Conservation (phyloP, 2,888 invertebrate species). For the Troglohyphantes excavatus region DNA sequence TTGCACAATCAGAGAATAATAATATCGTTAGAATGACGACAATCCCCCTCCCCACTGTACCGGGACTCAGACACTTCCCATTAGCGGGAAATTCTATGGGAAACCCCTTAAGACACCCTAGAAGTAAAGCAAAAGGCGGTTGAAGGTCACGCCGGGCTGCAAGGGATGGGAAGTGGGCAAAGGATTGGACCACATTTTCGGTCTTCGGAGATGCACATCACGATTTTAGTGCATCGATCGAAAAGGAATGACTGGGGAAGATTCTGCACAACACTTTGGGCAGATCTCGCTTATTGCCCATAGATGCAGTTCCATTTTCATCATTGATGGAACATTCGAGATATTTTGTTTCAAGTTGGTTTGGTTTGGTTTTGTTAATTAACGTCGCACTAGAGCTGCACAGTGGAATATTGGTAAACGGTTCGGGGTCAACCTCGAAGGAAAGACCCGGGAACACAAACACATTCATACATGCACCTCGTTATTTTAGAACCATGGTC, state of each 20-base stretch:
- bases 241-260: conserved; percentile 15
- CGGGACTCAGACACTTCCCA: conserved; percentile 5
- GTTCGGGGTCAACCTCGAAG: too few species aligned
- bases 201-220: conserved; percentile 23
- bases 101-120: neutral
- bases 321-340: neutral
- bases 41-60: neutral
- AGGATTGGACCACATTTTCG: conserved; percentile 47
- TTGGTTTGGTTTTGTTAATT: too few species aligned
- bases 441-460: too few species aligned
- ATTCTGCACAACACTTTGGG: conserved; percentile 47
- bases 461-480: too few species aligned
- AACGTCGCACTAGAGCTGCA: too few species aligned
- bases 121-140: conserved; percentile 15
- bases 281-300: conserved; percentile 20
- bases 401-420: too few species aligned
- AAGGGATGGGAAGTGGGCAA: conserved; percentile 23
- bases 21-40: neutral
- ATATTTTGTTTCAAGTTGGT: conserved; percentile 21
- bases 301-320: neutral
- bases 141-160: neutral
- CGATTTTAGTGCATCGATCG: conserved; percentile 41
- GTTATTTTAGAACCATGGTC: too few species aligned
- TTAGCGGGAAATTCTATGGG: neutral
- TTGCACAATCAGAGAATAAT: neutral